These are phyloP conservation scores for Mirounga angustirostris DNA, from an alignment of 2,113 vertebrate species.

Conservation along the genomic window DNA sequence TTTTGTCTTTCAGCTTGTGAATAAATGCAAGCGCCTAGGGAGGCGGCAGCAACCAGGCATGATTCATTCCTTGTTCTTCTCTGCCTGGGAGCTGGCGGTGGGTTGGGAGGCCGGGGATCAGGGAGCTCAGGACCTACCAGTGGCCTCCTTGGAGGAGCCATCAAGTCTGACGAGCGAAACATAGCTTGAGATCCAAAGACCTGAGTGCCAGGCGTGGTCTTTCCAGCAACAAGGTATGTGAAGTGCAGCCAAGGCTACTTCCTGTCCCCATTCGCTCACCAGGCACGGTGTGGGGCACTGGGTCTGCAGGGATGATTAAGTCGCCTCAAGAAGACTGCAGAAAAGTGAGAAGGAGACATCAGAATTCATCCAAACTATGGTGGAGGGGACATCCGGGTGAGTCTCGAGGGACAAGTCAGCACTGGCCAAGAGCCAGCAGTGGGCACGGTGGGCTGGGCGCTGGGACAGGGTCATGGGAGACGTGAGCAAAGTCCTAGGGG, in stretches of 20 bases:
- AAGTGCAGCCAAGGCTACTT: background rate
- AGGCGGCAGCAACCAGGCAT: background rate
- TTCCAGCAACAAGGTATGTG: background rate
- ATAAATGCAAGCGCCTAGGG: constrained; percentile 60
- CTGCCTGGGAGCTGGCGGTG: background rate
- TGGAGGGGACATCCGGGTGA: background rate
- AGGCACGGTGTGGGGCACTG: accelerated
- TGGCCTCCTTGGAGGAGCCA: background rate
- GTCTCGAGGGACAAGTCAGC: background rate
- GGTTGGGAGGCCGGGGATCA: background rate
- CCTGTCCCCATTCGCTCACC: background rate
- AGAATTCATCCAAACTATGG: too few species aligned
- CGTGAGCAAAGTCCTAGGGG: background rate
- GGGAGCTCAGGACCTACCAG: background rate
- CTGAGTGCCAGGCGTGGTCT: background rate
- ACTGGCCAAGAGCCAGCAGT: background rate
- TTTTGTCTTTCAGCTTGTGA: constrained; percentile 72
- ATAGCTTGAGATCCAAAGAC: background rate
- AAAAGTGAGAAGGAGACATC: background rate
- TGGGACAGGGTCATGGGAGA: background rate
- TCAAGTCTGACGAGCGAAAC: background rate
- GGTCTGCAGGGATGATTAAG: background rate
- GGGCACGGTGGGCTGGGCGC: accelerated
- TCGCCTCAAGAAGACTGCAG: background rate
- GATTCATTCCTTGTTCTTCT: background rate